Conservation (phyloP, 2,888 invertebrate genomes). For the Caenorhabditis japonica region DNA sequence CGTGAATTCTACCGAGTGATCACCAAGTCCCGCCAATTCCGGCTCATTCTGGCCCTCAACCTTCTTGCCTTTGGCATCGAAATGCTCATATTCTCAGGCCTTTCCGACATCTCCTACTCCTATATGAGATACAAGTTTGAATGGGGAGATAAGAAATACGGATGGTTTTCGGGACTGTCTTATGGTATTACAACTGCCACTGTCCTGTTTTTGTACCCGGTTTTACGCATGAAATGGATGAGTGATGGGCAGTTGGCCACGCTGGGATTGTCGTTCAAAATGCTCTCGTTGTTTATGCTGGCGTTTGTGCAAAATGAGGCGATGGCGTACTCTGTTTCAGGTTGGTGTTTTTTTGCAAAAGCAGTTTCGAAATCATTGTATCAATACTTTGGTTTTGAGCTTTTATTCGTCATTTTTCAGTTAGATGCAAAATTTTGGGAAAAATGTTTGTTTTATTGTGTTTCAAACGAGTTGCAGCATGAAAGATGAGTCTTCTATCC, state of each 20-base stretch:
- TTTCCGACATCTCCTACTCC: slow-evolving; percentile 71
- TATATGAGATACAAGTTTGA: slow-evolving; percentile 69
- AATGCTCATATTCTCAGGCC: slow-evolving; percentile 49
- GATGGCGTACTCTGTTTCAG: slow-evolving; percentile 58
- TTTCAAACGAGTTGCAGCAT: no score
- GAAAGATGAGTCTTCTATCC: no score
- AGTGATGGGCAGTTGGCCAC: slow-evolving; percentile 76
- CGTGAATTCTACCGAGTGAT: slow-evolving; percentile 56
- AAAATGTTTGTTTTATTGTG: no score
- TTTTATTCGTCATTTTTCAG: no score
- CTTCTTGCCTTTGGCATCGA: slow-evolving; percentile 68
- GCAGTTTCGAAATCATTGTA: no score
- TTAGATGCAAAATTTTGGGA: no score
- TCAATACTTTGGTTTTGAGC: no score
- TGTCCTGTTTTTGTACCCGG: slow-evolving; percentile 68
- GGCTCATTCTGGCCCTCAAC: slow-evolving; percentile 54
- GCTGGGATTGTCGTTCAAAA: slow-evolving; percentile 76
- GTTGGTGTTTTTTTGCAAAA: no score
- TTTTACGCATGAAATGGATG: slow-evolving; percentile 62
- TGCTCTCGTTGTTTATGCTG: slow-evolving; percentile 74
- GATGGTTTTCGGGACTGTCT: slow-evolving; percentile 72
- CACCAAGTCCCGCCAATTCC: slow-evolving; percentile 47
- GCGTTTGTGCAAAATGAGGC: slow-evolving; percentile 69
- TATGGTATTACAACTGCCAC: slow-evolving; percentile 68
- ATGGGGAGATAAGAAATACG: slow-evolving; percentile 74